Base-by-base conservation (phyloP, 2,113 vertebrate species). In the Pionites leucogaster region DNA sequence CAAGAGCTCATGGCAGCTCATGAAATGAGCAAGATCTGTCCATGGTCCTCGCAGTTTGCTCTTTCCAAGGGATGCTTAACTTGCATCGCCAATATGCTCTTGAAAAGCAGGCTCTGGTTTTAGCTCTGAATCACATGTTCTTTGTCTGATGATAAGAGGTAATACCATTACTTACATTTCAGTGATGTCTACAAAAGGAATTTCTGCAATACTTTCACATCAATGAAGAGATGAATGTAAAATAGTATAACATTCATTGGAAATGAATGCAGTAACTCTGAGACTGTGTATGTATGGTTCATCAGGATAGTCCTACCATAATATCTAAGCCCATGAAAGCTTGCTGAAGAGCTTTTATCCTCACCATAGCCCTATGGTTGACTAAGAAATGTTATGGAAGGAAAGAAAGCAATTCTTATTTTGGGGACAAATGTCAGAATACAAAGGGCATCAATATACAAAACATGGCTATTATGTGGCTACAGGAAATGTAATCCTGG, bases 11-110 rank as follows among this genome's bases (percentile, higher is more conserved):
- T 20, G 44, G 24, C 78, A 76, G 24, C 27, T 27, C 11, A 27
- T 19, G 22, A 49, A 78, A 76, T 67, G 17, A 76, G 11, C 29
- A 92, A 94, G 96, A 97, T 93, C 96, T 97, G 96, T 97, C 96
- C 96, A 96, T 96, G 96, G 95, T 96, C 88, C 96, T 96, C 88
- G 53, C 62, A 53, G 39, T 74, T 18, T 23, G 50, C 41, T 65
- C 35, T 28, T 82, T 53, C 41, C 44, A 9, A 33, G 62, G 25
- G 7, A 41, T 22, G 13, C 69, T 82, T 65, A 44, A 53, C 17
- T 49, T 62, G 9, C 44, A 55, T 35, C 65, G 50, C 10, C 41
- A 65, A 10, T 2, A 29, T 4, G 7, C 2, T 85, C n/a, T 59
- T 77, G 46, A 22, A 50, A 60, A 67, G 13, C 18, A 65, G 7